Base-by-base conservation (phyloP, 2,113 vertebrate species). In the Stegostoma tigrinum region DNA sequence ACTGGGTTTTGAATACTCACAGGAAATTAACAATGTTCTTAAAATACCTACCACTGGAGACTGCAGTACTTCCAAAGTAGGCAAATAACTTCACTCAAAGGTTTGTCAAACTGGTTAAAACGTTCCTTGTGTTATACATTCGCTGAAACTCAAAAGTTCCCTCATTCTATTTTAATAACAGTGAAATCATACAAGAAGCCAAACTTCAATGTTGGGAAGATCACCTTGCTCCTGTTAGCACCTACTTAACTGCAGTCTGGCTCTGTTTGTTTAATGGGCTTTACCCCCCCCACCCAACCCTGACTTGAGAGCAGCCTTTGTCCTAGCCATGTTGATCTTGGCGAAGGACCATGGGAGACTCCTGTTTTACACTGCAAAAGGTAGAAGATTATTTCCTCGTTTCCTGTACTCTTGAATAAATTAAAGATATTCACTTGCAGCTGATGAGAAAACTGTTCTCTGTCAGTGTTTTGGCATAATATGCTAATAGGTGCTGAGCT, bases 191-290 rank as follows among this genome's bases (percentile, higher is more conserved):
- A 66, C 67, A 52, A 19, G 94, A 95, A 52, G 45, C 42, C 94
- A 72, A 45, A 42, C 89, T 14, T 42, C 68, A 72, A 72, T 95
- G 68, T 95, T 42, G 93, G 68, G 72, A 75, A 95, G 68, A 34
- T 72, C 67, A 38, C 45, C 55, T 75, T 72, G 27, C 94, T 95
- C 21, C 67, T n/a, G 66, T 95, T 95, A 95, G 42, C 42, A 95
- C 45, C 94, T 72, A 27, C 68, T 72, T 38, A 48, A 17, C 94
- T 95, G 45, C 30, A 52, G n/a, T 45, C 42, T 75, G 94, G 68
- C 67, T 34, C 23, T 95, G 94, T 95, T 95, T 72, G 48, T 75
- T 72, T 52, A 95, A 95, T 72, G 94, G 94, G 45, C 38, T 95
- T 95, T 70, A 48, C 2, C 94, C 94, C 94, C 2, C 94, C 30